Evolutionary conservation across 2,797 vertebrate genomes (phyloP).

Genomic region (Parambassis ranga): DNA sequence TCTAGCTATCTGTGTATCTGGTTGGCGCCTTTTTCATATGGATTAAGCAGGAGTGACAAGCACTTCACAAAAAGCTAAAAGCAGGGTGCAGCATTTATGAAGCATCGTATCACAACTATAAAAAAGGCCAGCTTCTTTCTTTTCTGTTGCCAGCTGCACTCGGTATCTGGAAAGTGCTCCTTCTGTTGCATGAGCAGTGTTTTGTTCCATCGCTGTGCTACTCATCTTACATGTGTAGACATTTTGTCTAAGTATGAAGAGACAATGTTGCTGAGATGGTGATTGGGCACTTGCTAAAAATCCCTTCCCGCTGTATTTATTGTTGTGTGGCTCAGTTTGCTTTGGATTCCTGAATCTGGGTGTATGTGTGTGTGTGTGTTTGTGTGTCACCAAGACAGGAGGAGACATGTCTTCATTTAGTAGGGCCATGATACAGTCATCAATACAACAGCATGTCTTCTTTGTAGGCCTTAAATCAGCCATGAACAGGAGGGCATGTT

Average conservation of each 20-base stretch:
- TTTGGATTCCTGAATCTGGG: conserved; percentile 33
- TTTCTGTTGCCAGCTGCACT: conserved; percentile 35
- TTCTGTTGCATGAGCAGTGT: conserved; percentile 27
- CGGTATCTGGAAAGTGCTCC: conserved; percentile 22
- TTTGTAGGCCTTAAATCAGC: too few relatives aligned
- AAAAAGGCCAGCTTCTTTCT: conserved; percentile 44
- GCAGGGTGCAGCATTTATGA: conserved; percentile 23
- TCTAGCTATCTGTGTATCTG: conserved; percentile 24
- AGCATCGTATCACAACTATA: conserved; percentile 37
- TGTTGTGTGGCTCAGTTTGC: conserved; percentile 47
- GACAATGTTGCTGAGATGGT: conserved; percentile 17
- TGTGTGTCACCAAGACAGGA: conserved; percentile 36
- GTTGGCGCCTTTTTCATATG: conserved; percentile 43
- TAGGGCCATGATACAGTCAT: conserved; percentile 28
- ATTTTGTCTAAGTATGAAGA: conserved; percentile 21
- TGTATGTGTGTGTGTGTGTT: conserved; percentile 4
- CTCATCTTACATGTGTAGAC: conserved; percentile 11
- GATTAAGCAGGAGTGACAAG: conserved; percentile 50
- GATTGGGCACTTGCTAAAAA: conserved; percentile 35
- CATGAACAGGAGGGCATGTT: too few relatives aligned
- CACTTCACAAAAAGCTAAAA: conserved; percentile 45
- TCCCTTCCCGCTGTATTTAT: conserved; percentile 60
- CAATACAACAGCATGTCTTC: too few relatives aligned
- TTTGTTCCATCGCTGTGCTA: conserved; percentile 14
- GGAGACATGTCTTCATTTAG: conserved; percentile 36